Evolutionary conservation across 2,797 vertebrate species (phyloP).

Genomic region (Echiichthys vipera): DNA sequence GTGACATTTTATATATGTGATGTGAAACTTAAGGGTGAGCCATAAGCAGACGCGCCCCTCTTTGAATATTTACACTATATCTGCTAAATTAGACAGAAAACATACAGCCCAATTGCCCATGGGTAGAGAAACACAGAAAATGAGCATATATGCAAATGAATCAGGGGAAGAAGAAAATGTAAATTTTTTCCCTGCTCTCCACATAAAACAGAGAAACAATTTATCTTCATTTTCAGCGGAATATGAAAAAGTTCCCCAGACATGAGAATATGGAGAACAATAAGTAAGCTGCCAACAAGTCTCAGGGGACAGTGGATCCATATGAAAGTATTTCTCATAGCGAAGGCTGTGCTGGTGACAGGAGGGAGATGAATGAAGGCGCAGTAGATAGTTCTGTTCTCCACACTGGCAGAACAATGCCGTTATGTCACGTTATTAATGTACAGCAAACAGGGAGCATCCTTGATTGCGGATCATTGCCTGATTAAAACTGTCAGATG

Average conservation of each 20-base stretch:
- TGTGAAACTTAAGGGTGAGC: not conserved
- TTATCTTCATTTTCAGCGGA: conserved; percentile 74
- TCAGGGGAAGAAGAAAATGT: conserved; percentile 52
- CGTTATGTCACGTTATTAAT: conserved; percentile 60
- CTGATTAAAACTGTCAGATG: conserved; percentile 62
- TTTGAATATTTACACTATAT: conserved; percentile 40
- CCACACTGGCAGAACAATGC: conserved; percentile 25
- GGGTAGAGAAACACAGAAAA: conserved; percentile 46
- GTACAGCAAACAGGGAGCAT: conserved; percentile 52
- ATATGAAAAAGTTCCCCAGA: conserved; percentile 66
- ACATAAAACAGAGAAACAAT: conserved; percentile 61
- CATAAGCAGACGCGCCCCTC: conserved; percentile 5
- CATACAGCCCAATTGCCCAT: conserved; percentile 30
- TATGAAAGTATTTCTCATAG: conserved; percentile 64
- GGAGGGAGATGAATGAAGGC: conserved; percentile 59
- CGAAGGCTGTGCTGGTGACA: conserved; percentile 51
- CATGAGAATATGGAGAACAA: conserved; percentile 68
- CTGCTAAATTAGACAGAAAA: conserved; percentile 40
- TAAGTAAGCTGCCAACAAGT: conserved; percentile 69
- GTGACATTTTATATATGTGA: not conserved
- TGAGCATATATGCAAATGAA: conserved; percentile 68
- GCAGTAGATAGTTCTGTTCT: conserved; percentile 50
- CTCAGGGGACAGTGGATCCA: conserved; percentile 62
- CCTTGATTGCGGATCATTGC: conserved; percentile 30
- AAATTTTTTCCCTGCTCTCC: conserved; percentile 53